These are phyloP conservation scores for Aplysia californica DNA, from an alignment of 1,140 invertebrate species.

Conservation along the genomic window DNA sequence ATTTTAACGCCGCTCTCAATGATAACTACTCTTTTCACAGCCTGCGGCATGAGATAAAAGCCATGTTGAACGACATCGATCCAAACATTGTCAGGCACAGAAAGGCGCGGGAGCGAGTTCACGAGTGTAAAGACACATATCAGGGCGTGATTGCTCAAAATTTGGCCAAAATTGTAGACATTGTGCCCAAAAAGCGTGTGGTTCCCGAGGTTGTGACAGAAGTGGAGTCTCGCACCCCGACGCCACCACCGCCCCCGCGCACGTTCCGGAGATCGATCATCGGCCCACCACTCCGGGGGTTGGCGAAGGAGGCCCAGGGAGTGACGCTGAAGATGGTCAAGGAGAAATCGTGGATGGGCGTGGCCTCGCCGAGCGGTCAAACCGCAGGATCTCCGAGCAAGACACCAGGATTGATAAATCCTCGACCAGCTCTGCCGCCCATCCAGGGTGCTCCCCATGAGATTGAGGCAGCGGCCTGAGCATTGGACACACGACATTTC, in stretches of 20 bases:
- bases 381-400: no score
- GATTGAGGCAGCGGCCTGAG: no score
- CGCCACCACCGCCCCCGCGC: not conserved
- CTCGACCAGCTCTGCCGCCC: no score
- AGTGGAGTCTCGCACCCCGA: not conserved
- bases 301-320: conserved; percentile 16
- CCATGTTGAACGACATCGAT: conserved; percentile 35
- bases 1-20: conserved; percentile 34
- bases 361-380: not conserved
- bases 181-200: conserved; percentile 7
- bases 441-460: no score
- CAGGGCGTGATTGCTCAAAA: not conserved
- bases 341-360: conserved; percentile 23
- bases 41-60: conserved; percentile 34
- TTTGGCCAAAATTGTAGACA: not conserved
- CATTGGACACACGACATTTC: no score
- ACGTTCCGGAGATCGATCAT: not conserved
- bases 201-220: not conserved
- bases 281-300: not conserved
- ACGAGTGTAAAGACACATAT: not conserved
- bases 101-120: conserved; percentile 19
- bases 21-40: conserved; percentile 34
- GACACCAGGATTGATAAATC: no score
- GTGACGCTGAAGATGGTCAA: conserved; percentile 27
- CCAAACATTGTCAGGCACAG: conserved; percentile 27